Conservation (phyloP, 2,113 vertebrate species). For the Tachycineta bicolor region DNA sequence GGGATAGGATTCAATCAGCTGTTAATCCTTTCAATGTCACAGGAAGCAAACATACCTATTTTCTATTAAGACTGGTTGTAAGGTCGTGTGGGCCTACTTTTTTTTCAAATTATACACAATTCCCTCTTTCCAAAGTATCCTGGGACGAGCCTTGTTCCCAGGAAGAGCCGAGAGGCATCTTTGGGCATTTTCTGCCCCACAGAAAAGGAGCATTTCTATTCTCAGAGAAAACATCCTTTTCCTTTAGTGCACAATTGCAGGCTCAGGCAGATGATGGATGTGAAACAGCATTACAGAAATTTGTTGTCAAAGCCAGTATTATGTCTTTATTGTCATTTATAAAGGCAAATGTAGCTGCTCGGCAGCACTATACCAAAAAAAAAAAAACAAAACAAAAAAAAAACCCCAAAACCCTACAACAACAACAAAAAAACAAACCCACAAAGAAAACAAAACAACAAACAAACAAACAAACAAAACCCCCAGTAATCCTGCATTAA, state of each 20-base stretch:
- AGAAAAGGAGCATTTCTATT: neutral
- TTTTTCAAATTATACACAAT: neutral
- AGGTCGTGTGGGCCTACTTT: neutral
- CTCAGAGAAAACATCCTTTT: neutral
- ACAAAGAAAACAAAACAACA: too few species aligned
- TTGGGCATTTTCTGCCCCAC: accelerated
- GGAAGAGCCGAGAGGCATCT: accelerated
- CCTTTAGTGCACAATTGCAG: neutral
- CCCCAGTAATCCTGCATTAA: neutral
- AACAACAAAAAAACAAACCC: too few species aligned
- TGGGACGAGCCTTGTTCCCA: accelerated
- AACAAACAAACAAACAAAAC: too few species aligned
- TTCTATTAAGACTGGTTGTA: neutral
- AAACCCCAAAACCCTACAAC: too few species aligned
- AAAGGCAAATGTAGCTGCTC: neutral
- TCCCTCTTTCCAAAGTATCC: neutral
- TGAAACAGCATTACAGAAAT: neutral
- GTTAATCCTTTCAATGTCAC: slow-evolving; percentile 25
- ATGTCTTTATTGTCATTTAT: neutral
- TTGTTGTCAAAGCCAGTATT: neutral
- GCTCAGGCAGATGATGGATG: neutral
- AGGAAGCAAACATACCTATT: neutral
- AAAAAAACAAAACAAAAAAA: too few species aligned
- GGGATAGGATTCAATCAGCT: neutral
- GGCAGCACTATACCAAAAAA: neutral